Conservation (phyloP, 1,140 invertebrate species). For the Ptiloglossa arizonensis region DNA sequence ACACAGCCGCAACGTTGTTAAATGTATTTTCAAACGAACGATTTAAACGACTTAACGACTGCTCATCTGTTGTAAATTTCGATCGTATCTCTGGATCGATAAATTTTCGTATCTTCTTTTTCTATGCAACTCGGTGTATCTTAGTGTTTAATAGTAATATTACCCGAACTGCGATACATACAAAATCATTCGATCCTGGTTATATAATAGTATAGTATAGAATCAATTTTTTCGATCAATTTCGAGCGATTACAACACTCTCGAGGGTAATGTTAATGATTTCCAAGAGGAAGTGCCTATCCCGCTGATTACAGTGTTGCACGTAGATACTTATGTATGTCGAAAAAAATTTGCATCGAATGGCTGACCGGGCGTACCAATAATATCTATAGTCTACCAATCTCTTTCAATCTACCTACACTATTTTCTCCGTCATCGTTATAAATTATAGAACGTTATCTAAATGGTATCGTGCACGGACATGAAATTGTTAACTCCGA, state of each 20-base stretch:
- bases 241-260: constrained; percentile 1
- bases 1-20: too few relatives aligned
- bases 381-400: constrained; percentile 30
- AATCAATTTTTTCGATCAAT: neutral
- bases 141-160: neutral
- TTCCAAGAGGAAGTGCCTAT: constrained; percentile 23
- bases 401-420: constrained; percentile 35
- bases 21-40: too few relatives aligned
- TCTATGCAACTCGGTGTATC: too few relatives aligned
- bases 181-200: neutral
- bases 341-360: constrained; percentile 36
- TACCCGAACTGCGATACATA: too few relatives aligned
- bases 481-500: neutral
- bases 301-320: constrained; percentile 21
- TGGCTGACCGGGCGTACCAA: constrained; percentile 13
- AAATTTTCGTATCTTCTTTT: too few relatives aligned
- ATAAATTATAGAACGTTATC: constrained; percentile 35
- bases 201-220: too few relatives aligned
- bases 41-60: too few relatives aligned
- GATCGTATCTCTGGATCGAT: too few relatives aligned
- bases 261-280: constrained; percentile 15
- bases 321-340: constrained; percentile 4
- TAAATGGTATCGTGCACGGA: constrained; percentile 11
- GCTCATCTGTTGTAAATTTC: too few relatives aligned
- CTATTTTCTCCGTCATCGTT: constrained; percentile 19